Evolutionary conservation across 1,140 invertebrate genomes (phyloP).

Genomic region (Gryon sp.): DNA sequence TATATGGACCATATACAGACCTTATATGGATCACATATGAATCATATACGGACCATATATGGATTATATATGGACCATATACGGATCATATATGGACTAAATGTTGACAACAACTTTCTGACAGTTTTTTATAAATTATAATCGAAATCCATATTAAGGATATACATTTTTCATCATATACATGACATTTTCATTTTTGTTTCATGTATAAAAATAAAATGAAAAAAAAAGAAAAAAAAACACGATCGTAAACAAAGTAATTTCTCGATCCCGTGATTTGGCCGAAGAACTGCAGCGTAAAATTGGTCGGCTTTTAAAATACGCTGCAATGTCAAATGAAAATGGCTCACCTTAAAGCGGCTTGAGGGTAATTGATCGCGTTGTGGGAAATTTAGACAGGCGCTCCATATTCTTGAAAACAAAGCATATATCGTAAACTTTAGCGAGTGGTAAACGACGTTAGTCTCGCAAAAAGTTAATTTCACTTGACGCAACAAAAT

Average conservation of each 20-base stretch:
- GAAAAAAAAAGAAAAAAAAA: neutral
- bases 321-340: constrained; percentile 44
- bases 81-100: too few species aligned
- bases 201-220: too few species aligned
- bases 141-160: too few species aligned
- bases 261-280: constrained; percentile 14
- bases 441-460: constrained; percentile 30
- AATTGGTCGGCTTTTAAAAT: constrained; percentile 35
- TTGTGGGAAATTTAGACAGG: constrained; percentile 48
- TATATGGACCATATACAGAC: too few species aligned
- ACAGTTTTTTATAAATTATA: too few species aligned
- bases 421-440: constrained; percentile 34
- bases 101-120: too few species aligned
- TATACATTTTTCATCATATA: too few species aligned
- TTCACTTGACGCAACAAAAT: constrained; percentile 32
- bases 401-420: constrained; percentile 44
- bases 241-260: neutral
- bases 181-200: too few species aligned
- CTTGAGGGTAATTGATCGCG: constrained; percentile 55
- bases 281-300: constrained; percentile 19
- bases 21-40: too few species aligned
- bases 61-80: too few species aligned
- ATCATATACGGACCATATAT: too few species aligned
- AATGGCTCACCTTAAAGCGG: constrained; percentile 36
- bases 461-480: constrained; percentile 45